Base-by-base conservation (phyloP, 2,888 invertebrate species). In the Andricus curvator region DNA sequence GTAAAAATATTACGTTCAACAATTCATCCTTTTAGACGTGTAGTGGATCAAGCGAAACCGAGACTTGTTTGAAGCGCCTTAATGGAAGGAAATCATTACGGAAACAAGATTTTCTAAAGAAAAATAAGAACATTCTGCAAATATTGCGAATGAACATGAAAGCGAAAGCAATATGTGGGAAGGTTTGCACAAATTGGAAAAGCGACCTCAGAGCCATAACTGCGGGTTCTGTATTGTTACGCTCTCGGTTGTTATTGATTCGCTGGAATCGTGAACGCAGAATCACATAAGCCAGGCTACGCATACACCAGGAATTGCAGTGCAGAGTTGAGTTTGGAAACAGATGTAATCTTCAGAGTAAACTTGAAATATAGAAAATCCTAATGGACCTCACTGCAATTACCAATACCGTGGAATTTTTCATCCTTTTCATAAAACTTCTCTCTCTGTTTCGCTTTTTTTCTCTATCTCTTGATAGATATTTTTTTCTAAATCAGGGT, bases 141-240 rank as follows among this genome's bases (percentile, higher is more conserved):
- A 33, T 56, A 56, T 51, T 56, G 33, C 33, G 56, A 33, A 56
- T 74, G 48, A 56, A 13, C 74, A 74, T 56, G 33, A 56, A 74
- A 74, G 33, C 51, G 51, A 74, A 74, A 56, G 29, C 29, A 74
- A 56, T 74, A n/a, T 6, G 25, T n/a, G 33, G 11, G 56, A 74
- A 56, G 51, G 74, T 74, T 48, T 74, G 33, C 56, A 56, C 51
- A 74, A 74, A 74, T 74, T 74, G 74, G 33, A 74, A 74, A 56
- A 74, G 74, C 74, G 33, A 74, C 56, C 74, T 74, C 74, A 74
- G 56, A 74, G 56, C 74, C 33, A 74, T 74, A 70, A 68, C 68
- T 68, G 44, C 13, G 68, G 22, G 17, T 70, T 51, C 51, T 44
- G 67, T 67, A 68, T 70, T 74, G 74, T 74, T 74, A 74, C 29